Evolutionary conservation across 2,888 invertebrate genomes (phyloP).

Genomic region (Aquatica leii): DNA sequence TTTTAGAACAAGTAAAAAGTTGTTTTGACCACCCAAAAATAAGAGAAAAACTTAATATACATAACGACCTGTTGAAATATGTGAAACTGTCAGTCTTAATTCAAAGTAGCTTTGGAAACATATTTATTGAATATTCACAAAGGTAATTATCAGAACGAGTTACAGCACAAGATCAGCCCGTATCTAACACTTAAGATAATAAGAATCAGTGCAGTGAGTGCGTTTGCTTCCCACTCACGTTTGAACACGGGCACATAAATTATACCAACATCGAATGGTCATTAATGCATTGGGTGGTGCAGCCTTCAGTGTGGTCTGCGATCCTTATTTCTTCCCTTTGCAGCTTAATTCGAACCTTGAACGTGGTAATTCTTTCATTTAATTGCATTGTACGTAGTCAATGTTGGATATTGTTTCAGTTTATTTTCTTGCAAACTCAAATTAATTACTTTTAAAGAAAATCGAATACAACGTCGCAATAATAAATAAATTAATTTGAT

Average conservation of each 20-base stretch:
- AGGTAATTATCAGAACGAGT: constrained; percentile 37
- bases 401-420: constrained; percentile 30
- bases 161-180: constrained; percentile 43
- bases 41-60: too few species aligned
- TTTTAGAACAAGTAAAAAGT: too few species aligned
- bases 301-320: constrained; percentile 43
- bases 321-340: constrained; percentile 40
- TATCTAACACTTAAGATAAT: constrained; percentile 59
- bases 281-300: constrained; percentile 59
- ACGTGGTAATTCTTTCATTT: constrained; percentile 40
- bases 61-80: too few species aligned
- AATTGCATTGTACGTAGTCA: constrained; percentile 35
- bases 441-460: constrained; percentile 31
- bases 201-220: constrained; percentile 51
- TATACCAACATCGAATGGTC: constrained; percentile 61
- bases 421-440: constrained; percentile 27
- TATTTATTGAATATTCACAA: constrained; percentile 40
- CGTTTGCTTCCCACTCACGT: constrained; percentile 56
- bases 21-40: too few species aligned
- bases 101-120: too few species aligned
- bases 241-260: constrained; percentile 55
- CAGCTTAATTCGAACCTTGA: constrained; percentile 40
- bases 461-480: constrained; percentile 26
- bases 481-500: constrained; percentile 20
- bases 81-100: too few species aligned